Evolutionary conservation across 2,888 invertebrate genomes (phyloP), one percentile per base, ranked within the genome.

Genomic region (Dromius quadrimaculatus): DNA sequence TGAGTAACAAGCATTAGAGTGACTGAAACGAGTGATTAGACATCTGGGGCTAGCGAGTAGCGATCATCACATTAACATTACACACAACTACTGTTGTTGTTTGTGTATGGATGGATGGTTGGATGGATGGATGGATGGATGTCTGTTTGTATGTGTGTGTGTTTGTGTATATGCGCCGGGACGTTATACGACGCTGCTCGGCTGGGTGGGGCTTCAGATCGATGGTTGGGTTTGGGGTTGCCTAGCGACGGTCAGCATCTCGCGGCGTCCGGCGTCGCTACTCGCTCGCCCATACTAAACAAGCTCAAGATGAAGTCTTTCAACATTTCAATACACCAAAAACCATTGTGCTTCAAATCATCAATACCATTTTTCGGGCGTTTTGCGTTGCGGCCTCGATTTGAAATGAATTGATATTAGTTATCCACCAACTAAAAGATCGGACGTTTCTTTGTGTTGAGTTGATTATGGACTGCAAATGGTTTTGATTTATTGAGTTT

Each of bases 1-100:
- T 96, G 87, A 89, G 91, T 84, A 77, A 71, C 73, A 41, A n/a
- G 20, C 23, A 47, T 47, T 6, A 11, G 13, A 17, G 28, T 15
- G 23, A 17, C 28, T 28, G 28, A 15, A 54, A 28, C 11, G 50
- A 28, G 28, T 41, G 59, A 72, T 65, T 64, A 63, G 71, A 71
- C 57, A 68, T 71, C 71, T 72, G 73, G 72, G 72, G 73, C 74
- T 74, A 73, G 73, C 74, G n/a, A n/a, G n/a, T n/a, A n/a, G n/a
- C n/a, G n/a, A n/a, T n/a, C n/a, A n/a, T n/a, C n/a, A n/a, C n/a
- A 8, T n/a, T n/a, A n/a, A n/a, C n/a, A n/a, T n/a, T n/a, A n/a
- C n/a, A n/a, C n/a, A 8, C 8, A 28, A 5, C 28, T 28, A 28
- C 3, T 28, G 28, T 28, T 28, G 28, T 28, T 28, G 28, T 28